These are phyloP conservation scores for Stegophylla sp. DNA, from an alignment of 2,888 invertebrate genomes.

Conservation along the genomic window DNA sequence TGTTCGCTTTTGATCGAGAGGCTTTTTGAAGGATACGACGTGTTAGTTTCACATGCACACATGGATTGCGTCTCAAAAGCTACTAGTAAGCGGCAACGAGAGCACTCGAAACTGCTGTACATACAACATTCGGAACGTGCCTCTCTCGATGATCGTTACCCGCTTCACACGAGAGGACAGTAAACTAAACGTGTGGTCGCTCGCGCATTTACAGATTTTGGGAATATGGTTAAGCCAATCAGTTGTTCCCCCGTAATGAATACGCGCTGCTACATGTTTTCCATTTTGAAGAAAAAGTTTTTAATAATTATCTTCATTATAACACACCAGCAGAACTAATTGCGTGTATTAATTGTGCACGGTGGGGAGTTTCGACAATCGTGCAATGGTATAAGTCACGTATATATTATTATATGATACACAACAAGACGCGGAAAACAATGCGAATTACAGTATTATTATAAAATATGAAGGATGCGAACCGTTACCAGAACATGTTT, in stretches of 20 bases:
- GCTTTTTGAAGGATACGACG: conserved; percentile 30
- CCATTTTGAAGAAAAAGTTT: neutral
- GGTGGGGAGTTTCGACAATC: neutral
- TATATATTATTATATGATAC: neutral
- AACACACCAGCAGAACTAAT: conserved; percentile 36
- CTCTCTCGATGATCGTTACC: too few species aligned
- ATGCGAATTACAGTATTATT: conserved; percentile 23
- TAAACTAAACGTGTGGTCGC: too few species aligned
- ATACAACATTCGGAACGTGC: too few species aligned
- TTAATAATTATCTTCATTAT: conserved; percentile 14
- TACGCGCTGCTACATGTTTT: neutral
- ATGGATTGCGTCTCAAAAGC: neutral
- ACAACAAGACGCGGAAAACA: neutral
- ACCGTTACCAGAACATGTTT: conserved; percentile 37
- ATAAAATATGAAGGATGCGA: conserved; percentile 6
- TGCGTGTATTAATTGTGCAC: neutral
- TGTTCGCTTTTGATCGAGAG: conserved; percentile 35
- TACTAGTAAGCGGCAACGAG: neutral
- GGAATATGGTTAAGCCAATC: neutral
- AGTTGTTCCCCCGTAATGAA: too few species aligned
- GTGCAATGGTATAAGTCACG: neutral
- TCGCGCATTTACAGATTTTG: too few species aligned
- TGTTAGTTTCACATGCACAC: neutral
- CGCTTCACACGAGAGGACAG: too few species aligned
- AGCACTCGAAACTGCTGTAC: too few species aligned